These are phyloP conservation scores for Bombus cullumanus DNA, from an alignment of 1,140 invertebrate genomes.

Conservation along the genomic window DNA sequence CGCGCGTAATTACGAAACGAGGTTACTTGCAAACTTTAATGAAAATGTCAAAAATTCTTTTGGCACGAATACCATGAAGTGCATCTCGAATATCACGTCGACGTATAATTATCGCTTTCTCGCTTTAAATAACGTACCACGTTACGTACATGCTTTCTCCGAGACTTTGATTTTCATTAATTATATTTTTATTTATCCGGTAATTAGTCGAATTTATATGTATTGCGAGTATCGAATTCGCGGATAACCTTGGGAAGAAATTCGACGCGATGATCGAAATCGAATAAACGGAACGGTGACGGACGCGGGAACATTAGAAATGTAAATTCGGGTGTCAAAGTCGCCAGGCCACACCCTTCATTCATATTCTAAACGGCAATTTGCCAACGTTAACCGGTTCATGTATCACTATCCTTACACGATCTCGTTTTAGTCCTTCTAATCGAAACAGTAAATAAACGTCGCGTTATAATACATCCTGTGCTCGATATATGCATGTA, in stretches of 20 bases:
- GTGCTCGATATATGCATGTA: not conserved
- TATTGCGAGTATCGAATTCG: not conserved
- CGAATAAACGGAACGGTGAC: slow-evolving; percentile 1
- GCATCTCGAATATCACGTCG: not conserved
- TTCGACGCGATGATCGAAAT: slow-evolving; percentile 27
- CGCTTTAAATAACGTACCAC: not conserved
- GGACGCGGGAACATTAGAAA: slow-evolving; percentile 47
- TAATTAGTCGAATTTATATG: not conserved
- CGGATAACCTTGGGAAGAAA: not conserved
- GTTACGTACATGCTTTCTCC: not conserved
- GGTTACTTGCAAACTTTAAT: slow-evolving; percentile 22
- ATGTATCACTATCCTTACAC: not conserved
- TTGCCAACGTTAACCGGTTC: slow-evolving; percentile 66
- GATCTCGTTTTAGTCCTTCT: not conserved
- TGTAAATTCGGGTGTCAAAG: slow-evolving; percentile 51
- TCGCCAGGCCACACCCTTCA: slow-evolving; percentile 57
- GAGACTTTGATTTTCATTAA: too few relatives aligned
- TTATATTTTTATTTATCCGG: not conserved
- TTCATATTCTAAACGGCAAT: slow-evolving; percentile 63
- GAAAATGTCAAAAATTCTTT: not conserved
- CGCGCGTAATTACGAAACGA: not conserved
- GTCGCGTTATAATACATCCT: not conserved
- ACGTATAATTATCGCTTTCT: not conserved
- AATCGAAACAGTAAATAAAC: not conserved
- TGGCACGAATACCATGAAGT: slow-evolving; percentile 26